These are phyloP conservation scores for silkworm (Bombyx mori) DNA, from an alignment of 1,140 invertebrate genomes.

Conservation along the genomic window DNA sequence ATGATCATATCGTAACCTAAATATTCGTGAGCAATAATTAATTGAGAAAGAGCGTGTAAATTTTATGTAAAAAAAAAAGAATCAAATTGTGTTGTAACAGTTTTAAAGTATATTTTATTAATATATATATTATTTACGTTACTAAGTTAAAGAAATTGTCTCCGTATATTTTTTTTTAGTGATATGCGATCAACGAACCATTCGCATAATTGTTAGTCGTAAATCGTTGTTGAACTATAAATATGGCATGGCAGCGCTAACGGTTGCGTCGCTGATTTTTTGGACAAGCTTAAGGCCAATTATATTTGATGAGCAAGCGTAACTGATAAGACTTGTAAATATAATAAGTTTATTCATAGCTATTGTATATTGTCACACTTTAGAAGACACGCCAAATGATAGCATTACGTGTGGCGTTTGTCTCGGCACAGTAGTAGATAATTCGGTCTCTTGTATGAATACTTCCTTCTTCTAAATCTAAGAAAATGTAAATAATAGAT, in stretches of 20 bases:
- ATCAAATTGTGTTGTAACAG: neutral
- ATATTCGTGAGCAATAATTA: slow-evolving; percentile 3
- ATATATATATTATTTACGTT: no score
- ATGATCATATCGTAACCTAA: no score
- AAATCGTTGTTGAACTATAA: no score
- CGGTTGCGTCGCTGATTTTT: no score
- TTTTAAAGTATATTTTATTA: no score
- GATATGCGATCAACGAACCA: no score
- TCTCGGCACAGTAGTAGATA: slow-evolving; percentile 12
- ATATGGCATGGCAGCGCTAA: no score
- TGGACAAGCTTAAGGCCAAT: no score
- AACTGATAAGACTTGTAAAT: slow-evolving; percentile 1
- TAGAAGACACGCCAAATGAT: neutral
- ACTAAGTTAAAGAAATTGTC: no score
- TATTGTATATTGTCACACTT: slow-evolving; percentile 1
- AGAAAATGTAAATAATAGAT: slow-evolving; percentile 52
- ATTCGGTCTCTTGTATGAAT: slow-evolving; percentile 47
- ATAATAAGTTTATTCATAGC: neutral
- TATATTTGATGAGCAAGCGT: neutral
- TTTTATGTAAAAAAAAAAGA: slow-evolving; percentile 1
- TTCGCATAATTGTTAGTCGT: no score
- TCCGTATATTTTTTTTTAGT: no score
- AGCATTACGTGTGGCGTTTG: slow-evolving; percentile 3
- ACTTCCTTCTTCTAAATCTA: slow-evolving; percentile 36
- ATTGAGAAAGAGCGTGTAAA: slow-evolving; percentile 11